A percentile compares a stretch with the other conserved stretches of the same genome.
Conservation (phyloP, 2,888 invertebrate genomes). For the Uropetala carovei region DNA sequence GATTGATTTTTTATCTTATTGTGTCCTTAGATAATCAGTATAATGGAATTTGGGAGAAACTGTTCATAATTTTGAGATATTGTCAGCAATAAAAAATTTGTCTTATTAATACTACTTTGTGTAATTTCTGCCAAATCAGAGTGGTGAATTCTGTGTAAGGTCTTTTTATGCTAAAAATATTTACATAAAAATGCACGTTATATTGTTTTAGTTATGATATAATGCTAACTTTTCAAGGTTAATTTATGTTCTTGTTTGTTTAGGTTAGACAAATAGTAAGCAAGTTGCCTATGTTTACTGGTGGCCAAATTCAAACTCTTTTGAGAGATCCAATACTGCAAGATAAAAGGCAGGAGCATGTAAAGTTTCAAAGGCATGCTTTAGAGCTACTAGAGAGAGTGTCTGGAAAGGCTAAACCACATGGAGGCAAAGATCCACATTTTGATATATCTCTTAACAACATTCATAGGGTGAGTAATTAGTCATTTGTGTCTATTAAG, state of each 20-base stretch:
- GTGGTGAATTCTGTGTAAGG: background rate
- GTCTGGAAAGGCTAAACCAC: conserved; percentile 91
- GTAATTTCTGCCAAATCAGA: no score
- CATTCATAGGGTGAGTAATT: conserved; percentile 85
- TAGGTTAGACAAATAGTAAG: conserved; percentile 89
- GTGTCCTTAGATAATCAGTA: no score
- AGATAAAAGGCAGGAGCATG: conserved; percentile 96
- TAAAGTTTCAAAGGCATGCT: conserved; percentile 96
- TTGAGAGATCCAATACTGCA: conserved; percentile 98
- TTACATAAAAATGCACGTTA: background rate
- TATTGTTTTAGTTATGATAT: background rate
- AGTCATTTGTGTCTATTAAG: background rate
- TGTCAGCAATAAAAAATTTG: no score
- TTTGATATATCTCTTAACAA: conserved; percentile 92
- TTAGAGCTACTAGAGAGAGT: conserved; percentile 92
- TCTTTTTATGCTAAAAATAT: background rate
- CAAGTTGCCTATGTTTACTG: conserved; percentile 95
- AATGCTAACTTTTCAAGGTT: no score
- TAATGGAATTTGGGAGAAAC: no score
- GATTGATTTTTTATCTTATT: no score
- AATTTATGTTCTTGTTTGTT: background rate
- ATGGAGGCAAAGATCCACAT: conserved; percentile 81
- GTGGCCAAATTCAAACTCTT: conserved; percentile 91
- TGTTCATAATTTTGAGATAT: no score
- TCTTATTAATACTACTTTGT: no score